These are phyloP conservation scores for Hyphantria cunea DNA, from an alignment of 1,140 invertebrate genomes.

Conservation along the genomic window DNA sequence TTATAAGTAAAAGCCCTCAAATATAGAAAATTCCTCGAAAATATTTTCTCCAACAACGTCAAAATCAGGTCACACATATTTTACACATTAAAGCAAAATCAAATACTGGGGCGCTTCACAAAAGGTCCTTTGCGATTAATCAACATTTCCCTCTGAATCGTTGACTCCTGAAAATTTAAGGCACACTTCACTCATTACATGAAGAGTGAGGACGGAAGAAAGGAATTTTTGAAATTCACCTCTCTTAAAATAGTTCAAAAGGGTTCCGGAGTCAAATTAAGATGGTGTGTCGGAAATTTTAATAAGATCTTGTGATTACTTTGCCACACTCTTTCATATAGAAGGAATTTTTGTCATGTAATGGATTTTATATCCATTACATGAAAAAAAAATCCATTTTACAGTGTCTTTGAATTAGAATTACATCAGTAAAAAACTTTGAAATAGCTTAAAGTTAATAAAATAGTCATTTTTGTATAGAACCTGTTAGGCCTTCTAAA, in stretches of 20 bases:
- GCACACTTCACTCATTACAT: conserved; percentile 27
- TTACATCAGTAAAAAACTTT: no score
- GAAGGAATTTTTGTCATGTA: neutral
- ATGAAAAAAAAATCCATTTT: no score
- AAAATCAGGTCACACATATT: conserved; percentile 14
- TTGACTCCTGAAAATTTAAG: conserved; percentile 29
- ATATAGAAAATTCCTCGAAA: neutral
- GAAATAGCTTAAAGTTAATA: no score
- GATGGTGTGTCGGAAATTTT: conserved; percentile 24
- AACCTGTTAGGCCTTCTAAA: no score
- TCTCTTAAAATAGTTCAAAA: conserved; percentile 28
- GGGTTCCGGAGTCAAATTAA: conserved; percentile 22
- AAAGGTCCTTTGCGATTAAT: conserved; percentile 28
- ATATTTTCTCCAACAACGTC: conserved; percentile 3
- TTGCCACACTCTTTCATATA: neutral
- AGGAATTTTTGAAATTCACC: conserved; percentile 31
- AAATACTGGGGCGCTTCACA: conserved; percentile 17
- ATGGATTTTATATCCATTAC: no score
- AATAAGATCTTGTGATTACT: conserved; percentile 25
- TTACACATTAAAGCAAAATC: conserved; percentile 18
- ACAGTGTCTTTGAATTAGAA: no score
- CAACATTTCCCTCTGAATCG: conserved; percentile 18
- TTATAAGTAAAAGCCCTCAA: neutral
- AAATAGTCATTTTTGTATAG: no score
- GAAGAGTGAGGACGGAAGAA: conserved; percentile 16